These are phyloP conservation scores for Hippolais icterina DNA, from an alignment of 2,113 vertebrate species.

Conservation along the genomic window DNA sequence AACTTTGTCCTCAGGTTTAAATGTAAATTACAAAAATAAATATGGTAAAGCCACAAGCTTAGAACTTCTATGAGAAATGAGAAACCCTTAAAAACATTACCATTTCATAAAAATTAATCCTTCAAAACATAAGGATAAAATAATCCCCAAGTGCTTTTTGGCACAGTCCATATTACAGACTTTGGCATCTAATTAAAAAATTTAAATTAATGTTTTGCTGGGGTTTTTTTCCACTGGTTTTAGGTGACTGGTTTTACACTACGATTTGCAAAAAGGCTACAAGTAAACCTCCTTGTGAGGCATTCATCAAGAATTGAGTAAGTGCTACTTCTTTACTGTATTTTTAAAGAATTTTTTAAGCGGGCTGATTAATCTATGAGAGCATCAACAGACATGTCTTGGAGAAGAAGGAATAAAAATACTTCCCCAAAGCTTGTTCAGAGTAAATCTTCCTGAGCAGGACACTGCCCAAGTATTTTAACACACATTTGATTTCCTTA, in stretches of 20 bases:
- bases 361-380: neutral
- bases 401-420: neutral
- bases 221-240: neutral
- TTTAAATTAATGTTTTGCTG: neutral
- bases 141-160: neutral
- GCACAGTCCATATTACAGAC: neutral
- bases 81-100: neutral
- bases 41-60: neutral
- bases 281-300: conserved; percentile 88
- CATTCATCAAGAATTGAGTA: conserved; percentile 80
- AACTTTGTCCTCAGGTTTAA: neutral
- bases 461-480: neutral
- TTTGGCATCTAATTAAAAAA: neutral
- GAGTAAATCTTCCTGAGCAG: neutral
- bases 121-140: neutral
- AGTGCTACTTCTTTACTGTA: conserved; percentile 44
- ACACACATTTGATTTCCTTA: neutral
- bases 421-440: neutral
- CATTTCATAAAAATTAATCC: neutral
- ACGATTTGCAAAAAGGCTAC: conserved; percentile 89
- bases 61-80: neutral
- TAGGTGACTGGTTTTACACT: conserved; percentile 92
- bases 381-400: neutral
- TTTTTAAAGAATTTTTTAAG: neutral
- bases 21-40: neutral